These are phyloP conservation scores for Panthera uncia DNA, from an alignment of 2,113 vertebrate genomes.

Conservation along the genomic window DNA sequence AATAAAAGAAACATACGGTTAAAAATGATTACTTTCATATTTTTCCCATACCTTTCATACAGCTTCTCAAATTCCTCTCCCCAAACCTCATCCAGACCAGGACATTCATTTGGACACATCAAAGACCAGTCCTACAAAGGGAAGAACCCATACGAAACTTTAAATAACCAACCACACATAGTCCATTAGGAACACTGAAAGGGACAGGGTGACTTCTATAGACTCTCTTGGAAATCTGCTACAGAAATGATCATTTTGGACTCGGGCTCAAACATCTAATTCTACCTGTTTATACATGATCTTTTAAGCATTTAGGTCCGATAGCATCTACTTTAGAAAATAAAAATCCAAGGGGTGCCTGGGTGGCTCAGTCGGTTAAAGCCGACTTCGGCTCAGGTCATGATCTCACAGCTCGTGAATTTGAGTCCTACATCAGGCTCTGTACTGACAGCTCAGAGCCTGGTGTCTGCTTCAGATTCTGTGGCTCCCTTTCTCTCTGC, in stretches of 20 bases:
- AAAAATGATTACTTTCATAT: constrained; percentile 4
- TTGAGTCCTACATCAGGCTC: no score
- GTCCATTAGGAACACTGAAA: background rate
- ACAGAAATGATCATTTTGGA: background rate
- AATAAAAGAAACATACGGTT: constrained; percentile 31
- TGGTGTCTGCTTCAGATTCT: no score
- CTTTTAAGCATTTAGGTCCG: constrained; percentile 26
- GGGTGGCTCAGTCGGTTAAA: no score
- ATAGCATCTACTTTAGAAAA: constrained; percentile 17
- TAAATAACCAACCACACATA: background rate
- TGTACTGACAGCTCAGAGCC: no score
- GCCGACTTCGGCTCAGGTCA: no score
- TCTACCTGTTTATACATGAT: background rate
- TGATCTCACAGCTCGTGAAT: no score
- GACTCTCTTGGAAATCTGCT: background rate
- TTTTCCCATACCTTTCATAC: constrained; percentile 89
- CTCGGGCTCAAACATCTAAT: background rate
- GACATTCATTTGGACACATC: constrained; percentile 97
- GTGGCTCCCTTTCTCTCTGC: no score
- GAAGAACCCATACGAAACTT: background rate
- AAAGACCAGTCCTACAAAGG: constrained; percentile 94
- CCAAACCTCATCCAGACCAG: constrained; percentile 96
- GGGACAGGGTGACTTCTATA: background rate
- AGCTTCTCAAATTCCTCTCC: constrained; percentile 97
- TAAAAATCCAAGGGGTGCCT: background rate